Base-by-base conservation (phyloP, 1,140 invertebrate species). In the Fopius arisanus region DNA sequence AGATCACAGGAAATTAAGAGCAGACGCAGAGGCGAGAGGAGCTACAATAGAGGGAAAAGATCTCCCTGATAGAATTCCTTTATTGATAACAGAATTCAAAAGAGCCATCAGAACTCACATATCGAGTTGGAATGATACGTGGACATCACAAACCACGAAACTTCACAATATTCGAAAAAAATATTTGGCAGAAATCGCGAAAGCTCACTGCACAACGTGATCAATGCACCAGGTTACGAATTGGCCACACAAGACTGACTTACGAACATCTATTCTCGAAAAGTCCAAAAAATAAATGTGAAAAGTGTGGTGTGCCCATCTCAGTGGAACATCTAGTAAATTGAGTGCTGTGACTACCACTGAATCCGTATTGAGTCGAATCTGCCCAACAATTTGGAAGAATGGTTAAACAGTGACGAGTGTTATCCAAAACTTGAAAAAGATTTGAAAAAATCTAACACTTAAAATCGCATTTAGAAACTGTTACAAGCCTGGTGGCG, bases 241-340 rank as follows among this genome's bases (percentile, higher is more conserved):
- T 74, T 41, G 72, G 72, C n/a, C 67, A 74, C 26, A 70, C 73
- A 29, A 65, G 62, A 26, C 12, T 70, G 16, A 70, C 67, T 16
- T 67, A 74, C 43, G 68, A 59, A 9, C 62, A 70, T 31, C 29
- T 43, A 43, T 43, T 43, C 40, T 31, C 7, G 63, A 33, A 43
- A 43, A 43, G 14, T 12, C 40, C 9, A 14, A 14, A 26, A n/a
- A 77, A 33, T 29, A 31, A 72, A 70, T 68, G 74, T 19, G 12
- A 7, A 3, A 41, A 2, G 3, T 74, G 67, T 21, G 23, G 59
- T 23, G 19, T 16, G 12, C 12, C 12, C 7, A 21, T 74, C 7
- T 28, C 66, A n/a, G 59, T 74, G 12, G 72, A 62, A n/a, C 67
- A 74, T 16, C 14, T 74, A 9, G 2, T 69, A 40, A n/a, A 23